These are phyloP conservation scores for Chloroclysta siterata DNA, from an alignment of 2,888 invertebrate genomes.

Conservation along the genomic window DNA sequence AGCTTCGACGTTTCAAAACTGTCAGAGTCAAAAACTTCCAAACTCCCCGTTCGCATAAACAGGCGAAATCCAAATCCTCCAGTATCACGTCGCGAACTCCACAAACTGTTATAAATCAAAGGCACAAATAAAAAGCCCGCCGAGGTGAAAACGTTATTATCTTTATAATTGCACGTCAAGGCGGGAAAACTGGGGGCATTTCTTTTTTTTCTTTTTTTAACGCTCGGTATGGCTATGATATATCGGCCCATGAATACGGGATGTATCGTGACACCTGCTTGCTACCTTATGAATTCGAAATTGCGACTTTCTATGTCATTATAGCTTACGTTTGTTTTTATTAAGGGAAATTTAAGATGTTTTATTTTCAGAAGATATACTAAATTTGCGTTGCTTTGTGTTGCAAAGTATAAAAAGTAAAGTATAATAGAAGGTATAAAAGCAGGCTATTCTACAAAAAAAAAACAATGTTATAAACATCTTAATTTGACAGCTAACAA, in stretches of 20 bases:
- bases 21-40: slow-evolving; percentile 30
- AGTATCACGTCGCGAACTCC: slow-evolving; percentile 51
- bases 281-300: slow-evolving; percentile 78
- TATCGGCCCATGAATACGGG: slow-evolving; percentile 83
- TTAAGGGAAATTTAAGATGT: slow-evolving; percentile 34
- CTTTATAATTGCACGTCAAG: slow-evolving; percentile 85
- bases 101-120: slow-evolving; percentile 79
- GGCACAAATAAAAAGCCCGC: slow-evolving; percentile 79
- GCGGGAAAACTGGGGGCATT: slow-evolving; percentile 64
- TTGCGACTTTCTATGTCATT: slow-evolving; percentile 70
- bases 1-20: slow-evolving; percentile 32
- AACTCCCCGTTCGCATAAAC: slow-evolving; percentile 33
- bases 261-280: slow-evolving; percentile 79
- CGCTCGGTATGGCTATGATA: slow-evolving; percentile 67
- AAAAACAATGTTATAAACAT: not conserved
- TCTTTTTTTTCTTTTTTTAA: slow-evolving; percentile 64
- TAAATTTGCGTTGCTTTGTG: not conserved
- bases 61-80: slow-evolving; percentile 31
- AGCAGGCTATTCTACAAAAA: too few species aligned
- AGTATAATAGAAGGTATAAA: too few species aligned
- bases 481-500: not conserved
- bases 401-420: too few species aligned
- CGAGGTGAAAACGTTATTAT: slow-evolving; percentile 84
- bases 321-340: slow-evolving; percentile 52
- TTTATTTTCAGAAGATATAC: slow-evolving; percentile 12